Evolutionary conservation across 2,797 vertebrate species (phyloP), one percentile per base, ranked within the genome.

Genomic region (Myripristis murdjan): DNA sequence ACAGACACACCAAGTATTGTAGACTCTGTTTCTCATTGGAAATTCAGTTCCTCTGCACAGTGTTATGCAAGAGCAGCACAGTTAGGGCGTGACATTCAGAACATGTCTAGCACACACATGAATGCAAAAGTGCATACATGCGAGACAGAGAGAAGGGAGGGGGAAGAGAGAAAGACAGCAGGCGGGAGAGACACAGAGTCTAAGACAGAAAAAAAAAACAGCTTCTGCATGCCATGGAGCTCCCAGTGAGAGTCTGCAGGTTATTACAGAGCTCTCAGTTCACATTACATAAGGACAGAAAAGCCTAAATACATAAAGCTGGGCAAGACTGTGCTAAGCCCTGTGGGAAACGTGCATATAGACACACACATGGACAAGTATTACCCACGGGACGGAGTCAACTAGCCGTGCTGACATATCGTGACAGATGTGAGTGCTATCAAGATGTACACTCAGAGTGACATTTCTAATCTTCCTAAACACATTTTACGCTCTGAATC

Each of bases 321-420:
- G 8, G 39, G 51, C 18, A 63, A 64, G 66, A 73, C 56, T 65
- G 59, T 55, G 12, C 72, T 75, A 77, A 86, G 57, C 55, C 56
- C 39, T 83, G 69, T 79, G 79, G 69, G 82, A 88, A 87, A 70
- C 33, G n/a, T n/a, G n/a, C n/a, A n/a, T n/a, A n/a, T n/a, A n/a
- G n/a, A n/a, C n/a, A 55, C 18, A 63, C 20, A 53, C 2, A 58
- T 15, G 46, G 2, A 22, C 35, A 58, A 51, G 14, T 4, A 59
- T 52, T 57, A 70, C 20, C 70, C 58, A 9, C 14, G 24, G 47
- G 63, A 80, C 61, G 6, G n/a, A 48, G 23, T 70, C 53, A 48
- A 41, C 69, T 33, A 15, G 67, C 22, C 51, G 33, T 24, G 33
- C 16, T 33, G 16, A 31, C 44, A 52, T 59, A 43, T 60, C 51